phyloP scores from a whole-genome alignment of 2,113 vertebrate genomes.

The Lanius ludovicianus region DNA sequence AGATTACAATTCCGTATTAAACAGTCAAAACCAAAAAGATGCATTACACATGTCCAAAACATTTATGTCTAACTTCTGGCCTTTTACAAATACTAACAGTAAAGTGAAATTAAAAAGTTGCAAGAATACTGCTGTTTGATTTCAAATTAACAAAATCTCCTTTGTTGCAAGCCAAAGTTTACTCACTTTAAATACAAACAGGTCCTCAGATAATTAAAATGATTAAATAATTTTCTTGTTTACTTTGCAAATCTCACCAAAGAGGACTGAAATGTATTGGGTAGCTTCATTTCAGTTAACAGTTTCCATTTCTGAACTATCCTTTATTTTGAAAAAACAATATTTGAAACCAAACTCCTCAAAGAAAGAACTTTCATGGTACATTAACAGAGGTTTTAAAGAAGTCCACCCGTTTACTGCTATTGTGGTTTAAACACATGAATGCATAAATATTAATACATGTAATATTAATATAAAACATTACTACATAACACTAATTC shows the following conservation, averaged over 20 bases:
- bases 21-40: background rate
- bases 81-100: background rate
- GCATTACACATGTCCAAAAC: background rate
- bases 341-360: background rate
- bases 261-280: background rate
- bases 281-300: background rate
- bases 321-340: background rate
- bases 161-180: background rate
- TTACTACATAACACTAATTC: background rate
- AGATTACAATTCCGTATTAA: background rate
- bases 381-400: background rate
- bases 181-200: background rate
- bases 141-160: background rate
- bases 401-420: background rate
- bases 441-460: background rate
- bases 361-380: background rate
- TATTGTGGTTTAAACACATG: background rate
- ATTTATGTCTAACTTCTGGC: background rate
- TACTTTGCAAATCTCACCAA: background rate
- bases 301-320: background rate
- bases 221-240: background rate
- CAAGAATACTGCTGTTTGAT: background rate
- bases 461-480: background rate
- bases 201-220: background rate
- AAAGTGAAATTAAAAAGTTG: background rate